These are phyloP conservation scores for Bradypodion ventrale DNA, from an alignment of 2,797 vertebrate species.

Conservation along the genomic window DNA sequence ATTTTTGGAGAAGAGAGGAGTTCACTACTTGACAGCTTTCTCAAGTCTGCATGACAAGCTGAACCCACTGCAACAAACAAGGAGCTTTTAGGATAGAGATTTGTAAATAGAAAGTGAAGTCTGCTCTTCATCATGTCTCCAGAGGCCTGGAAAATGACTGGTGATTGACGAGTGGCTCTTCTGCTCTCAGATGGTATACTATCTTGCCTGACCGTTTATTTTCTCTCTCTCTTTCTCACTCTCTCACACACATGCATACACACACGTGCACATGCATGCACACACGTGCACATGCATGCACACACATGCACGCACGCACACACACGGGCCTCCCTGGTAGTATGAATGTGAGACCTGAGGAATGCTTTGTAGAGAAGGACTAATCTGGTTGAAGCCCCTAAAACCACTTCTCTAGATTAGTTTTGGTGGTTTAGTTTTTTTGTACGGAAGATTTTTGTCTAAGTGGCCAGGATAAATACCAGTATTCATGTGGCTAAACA, in stretches of 20 bases:
- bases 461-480: neutral
- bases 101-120: neutral
- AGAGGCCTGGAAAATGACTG: neutral
- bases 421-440: neutral
- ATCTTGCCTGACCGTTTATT: neutral
- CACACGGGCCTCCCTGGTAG: too few species aligned
- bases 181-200: neutral
- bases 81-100: neutral
- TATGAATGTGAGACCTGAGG: too few species aligned
- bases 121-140: neutral
- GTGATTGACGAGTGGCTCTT: neutral
- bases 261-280: too few species aligned
- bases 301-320: too few species aligned
- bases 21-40: neutral
- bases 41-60: neutral
- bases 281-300: too few species aligned
- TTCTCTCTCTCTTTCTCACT: too few species aligned
- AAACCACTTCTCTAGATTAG: neutral
- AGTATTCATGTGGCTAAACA: fast-evolving
- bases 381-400: neutral
- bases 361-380: neutral
- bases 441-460: slow-evolving; percentile 2
- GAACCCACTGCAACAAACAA: neutral
- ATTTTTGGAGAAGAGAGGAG: neutral
- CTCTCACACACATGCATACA: too few species aligned